Evolutionary conservation across 2,888 invertebrate genomes (phyloP), one percentile per base, ranked within the genome.

Genomic region (Dasypogon diadema): DNA sequence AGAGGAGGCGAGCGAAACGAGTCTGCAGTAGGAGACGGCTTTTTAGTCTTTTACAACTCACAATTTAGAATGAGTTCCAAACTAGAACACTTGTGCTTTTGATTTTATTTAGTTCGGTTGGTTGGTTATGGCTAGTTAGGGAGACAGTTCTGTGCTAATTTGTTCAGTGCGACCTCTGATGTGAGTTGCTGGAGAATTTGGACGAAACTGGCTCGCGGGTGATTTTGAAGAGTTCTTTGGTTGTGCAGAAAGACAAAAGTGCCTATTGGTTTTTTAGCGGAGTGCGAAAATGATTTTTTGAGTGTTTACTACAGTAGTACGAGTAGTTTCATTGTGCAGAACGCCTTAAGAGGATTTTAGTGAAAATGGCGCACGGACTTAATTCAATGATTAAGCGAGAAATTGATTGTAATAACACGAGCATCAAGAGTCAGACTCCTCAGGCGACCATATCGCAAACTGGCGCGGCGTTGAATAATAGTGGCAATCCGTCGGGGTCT

Each of bases 351-450:
- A 48, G 74, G 74, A 30, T 12, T 37, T 22, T 16, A 16, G 18
- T 21, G 65, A 82, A 81, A 68, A 90, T 90, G 90, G 89, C 90
- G 81, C 89, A 89, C 85, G 89, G 89, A 80, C 84, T 88, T 82
- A 88, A 87, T 83, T 88, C 91, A 63, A 85, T 88, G 82, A 82
- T 88, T 79, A 87, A 87, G 83, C 82, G 87, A 79, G 81, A 83
- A 80, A 81, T 85, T 82, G 81, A 85, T 58, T 75, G 75, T 60
- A 77, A 48, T 55, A 75, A 84, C 79, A 82, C 81, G 80, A 79
- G 80, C 65, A 80, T 80, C 12, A 75, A 65, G 54, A 70, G 54
- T 16, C 65, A 55, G 34, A n/a, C 48, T 16, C 18, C 54, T 34
- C 60, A 68, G 12, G 6, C 72, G 30, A 16, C 65, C n/a, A 26